Conservation (phyloP, 2,888 invertebrate genomes). For the Eupithecia exiguata region DNA sequence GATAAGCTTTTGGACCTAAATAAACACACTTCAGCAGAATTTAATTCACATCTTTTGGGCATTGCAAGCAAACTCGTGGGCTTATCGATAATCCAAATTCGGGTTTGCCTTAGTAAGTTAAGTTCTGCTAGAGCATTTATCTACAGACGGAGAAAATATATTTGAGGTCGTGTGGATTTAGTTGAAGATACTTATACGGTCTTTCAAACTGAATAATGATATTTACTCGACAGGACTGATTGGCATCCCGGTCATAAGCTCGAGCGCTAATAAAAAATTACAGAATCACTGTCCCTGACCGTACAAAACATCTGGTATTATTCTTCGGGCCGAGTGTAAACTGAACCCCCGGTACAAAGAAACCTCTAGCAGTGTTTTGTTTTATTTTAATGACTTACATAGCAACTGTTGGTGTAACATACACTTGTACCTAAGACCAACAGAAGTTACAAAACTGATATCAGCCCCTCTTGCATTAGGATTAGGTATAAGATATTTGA, state of each 20-base stretch:
- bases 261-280: too few species aligned
- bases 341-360: too few species aligned
- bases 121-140: neutral
- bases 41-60: constrained; percentile 14
- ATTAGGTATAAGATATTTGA: neutral
- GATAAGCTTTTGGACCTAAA: constrained; percentile 15
- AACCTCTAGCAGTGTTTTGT: neutral
- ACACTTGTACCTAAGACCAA: neutral
- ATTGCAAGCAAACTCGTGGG: constrained; percentile 8
- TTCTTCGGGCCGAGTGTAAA: too few species aligned
- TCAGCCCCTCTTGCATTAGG: neutral
- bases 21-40: constrained; percentile 15
- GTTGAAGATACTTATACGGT: neutral
- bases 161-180: neutral
- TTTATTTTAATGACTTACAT: neutral
- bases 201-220: neutral
- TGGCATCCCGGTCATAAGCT: neutral
- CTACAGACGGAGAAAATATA: neutral
- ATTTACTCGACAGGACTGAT: neutral
- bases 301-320: too few species aligned
- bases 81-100: constrained; percentile 14
- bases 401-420: too few species aligned
- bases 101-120: neutral
- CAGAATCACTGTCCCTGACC: too few species aligned
- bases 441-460: neutral